Percentiles rank a stretch among this genome's conserved stretches.
phyloP scores from a whole-genome alignment of 2,888 invertebrate genomes.

The Cinara cedri region DNA sequence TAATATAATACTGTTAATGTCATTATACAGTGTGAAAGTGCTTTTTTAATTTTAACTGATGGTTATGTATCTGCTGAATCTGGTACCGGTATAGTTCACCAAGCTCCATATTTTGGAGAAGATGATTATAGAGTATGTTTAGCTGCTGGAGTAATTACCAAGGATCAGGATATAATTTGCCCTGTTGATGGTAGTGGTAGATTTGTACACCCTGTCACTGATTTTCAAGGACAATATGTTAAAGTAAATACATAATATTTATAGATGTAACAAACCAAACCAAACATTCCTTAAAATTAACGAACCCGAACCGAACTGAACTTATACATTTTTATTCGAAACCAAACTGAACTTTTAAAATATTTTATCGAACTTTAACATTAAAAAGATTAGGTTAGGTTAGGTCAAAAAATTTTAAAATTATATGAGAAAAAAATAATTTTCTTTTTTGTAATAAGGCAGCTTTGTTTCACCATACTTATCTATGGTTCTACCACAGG shows the following conservation, averaged over 20 bases:
- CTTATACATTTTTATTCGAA: no score
- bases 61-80: conserved; percentile 94
- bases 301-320: no score
- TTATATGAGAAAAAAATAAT: no score
- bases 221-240: conserved; percentile 89
- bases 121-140: conserved; percentile 86
- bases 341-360: no score
- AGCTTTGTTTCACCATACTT: no score
- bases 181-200: conserved; percentile 92
- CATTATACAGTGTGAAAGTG: conserved; percentile 62
- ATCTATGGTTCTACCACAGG: no score
- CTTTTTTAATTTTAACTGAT: conserved; percentile 85
- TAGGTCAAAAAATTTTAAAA: no score
- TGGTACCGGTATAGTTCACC: conserved; percentile 97
- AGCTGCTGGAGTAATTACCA: conserved; percentile 75
- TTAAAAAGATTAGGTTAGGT: no score
- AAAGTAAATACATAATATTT: conserved; percentile 67
- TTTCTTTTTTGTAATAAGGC: no score
- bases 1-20: not conserved
- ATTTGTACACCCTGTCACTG: conserved; percentile 81
- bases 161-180: conserved; percentile 87
- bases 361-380: no score
- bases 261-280: no score
- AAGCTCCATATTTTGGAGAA: conserved; percentile 99
- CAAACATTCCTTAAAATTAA: no score